Evolutionary conservation across 2,113 vertebrate genomes (phyloP), one percentile per base, ranked within the genome.

Genomic region (Casuarius casuarius): DNA sequence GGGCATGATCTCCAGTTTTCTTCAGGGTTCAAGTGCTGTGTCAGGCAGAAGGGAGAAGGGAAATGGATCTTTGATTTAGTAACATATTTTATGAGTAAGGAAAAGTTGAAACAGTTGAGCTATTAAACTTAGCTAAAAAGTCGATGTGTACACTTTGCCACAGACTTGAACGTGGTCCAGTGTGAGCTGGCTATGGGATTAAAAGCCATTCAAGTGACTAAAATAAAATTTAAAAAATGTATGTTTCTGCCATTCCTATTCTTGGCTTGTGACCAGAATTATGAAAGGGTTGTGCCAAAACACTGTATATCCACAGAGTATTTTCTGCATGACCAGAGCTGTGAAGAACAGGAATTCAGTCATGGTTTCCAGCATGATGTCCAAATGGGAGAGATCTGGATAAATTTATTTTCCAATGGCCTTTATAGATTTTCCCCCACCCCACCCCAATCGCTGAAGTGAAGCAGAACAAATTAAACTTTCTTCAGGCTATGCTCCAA

Each of bases 171-270:
- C 33, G 31, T 75, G 15, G 54, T 85, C 81, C 85, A 90, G 54
- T 65, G 12, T 84, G 75, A 90, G 46, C 59, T 96, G 87, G 46
- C 84, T 89, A 35, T 77, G n/a, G 25, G 21, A 90, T 85, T 92
- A 83, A 95, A 95, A 90, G 9, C 26, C 54, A 84, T 90, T 83
- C 85, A 84, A 59, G 12, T 78, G 82, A 83, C 78, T 93, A 31
- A 92, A 91, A 88, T 74, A 82, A 87, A 92, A 94, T 92, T 51
- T 84, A 10, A 94, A 96, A 92, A 77, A 94, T 85, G 61, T 80
- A 17, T 94, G 29, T 33, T 91, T 91, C 74, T 92, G 51, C 87
- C 63, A 83, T 91, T 85, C 42, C 63, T 51, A 15, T 59, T 92
- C 20, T 51, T 95, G 95, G 75, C 56, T 83, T 67, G 31, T n/a